phyloP scores from a whole-genome alignment of 2,888 invertebrate species.

The Poecilus cupreus region DNA sequence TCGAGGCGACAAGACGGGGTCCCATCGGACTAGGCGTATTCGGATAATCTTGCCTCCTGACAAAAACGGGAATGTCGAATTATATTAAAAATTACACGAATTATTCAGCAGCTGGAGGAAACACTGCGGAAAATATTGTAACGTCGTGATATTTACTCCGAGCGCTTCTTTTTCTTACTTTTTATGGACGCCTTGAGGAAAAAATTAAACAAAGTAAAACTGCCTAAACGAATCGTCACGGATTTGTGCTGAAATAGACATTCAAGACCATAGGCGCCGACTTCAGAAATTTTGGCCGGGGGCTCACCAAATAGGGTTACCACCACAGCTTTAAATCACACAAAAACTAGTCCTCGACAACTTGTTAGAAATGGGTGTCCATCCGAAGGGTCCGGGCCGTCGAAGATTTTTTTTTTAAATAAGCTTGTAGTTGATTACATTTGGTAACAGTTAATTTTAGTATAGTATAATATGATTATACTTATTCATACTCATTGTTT shows the following conservation, averaged over 20 bases:
- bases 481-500: no score
- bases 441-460: no score
- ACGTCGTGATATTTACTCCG: conserved; percentile 22
- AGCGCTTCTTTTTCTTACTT: neutral
- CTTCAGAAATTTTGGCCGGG: no score
- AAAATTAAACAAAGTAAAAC: conserved; percentile 3
- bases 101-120: conserved; percentile 39
- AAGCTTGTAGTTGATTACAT: no score
- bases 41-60: conserved; percentile 47
- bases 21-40: conserved; percentile 39
- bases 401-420: no score
- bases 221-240: neutral
- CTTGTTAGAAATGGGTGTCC: no score
- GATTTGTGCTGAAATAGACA: neutral
- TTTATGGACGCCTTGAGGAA: neutral
- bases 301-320: no score
- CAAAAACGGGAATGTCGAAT: conserved; percentile 52
- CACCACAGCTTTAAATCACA: no score
- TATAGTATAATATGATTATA: no score
- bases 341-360: no score
- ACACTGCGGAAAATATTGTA: conserved; percentile 36
- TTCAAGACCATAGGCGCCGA: no score
- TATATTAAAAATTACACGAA: conserved; percentile 56
- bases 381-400: no score
- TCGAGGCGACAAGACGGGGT: conserved; percentile 66